Percentiles rank a stretch among this genome's conserved stretches.
phyloP scores from a whole-genome alignment of 2,797 vertebrate species.

The Acipenser ruthenus region DNA sequence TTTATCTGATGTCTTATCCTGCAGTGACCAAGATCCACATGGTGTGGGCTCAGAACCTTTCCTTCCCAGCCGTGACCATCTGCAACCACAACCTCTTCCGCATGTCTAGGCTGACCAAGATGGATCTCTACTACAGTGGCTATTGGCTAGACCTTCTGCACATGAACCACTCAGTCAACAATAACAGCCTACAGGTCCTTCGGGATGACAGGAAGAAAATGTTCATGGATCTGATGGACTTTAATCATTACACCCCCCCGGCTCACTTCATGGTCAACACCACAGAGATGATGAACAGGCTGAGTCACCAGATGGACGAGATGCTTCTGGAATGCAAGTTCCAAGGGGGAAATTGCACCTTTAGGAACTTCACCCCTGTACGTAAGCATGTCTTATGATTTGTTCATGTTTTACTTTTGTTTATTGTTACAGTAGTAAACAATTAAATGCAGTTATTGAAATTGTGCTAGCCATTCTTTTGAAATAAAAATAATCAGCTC shows the following conservation, averaged over 20 bases:
- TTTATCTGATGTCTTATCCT: slow-evolving; percentile 62
- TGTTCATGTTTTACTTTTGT: too few relatives aligned
- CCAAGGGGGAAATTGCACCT: slow-evolving; percentile 67
- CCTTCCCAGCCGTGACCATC: slow-evolving; percentile 74
- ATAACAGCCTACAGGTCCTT: slow-evolving; percentile 59
- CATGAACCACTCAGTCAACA: slow-evolving; percentile 62
- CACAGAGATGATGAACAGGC: slow-evolving; percentile 70
- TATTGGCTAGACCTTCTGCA: slow-evolving; percentile 70
- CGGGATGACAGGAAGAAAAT: slow-evolving; percentile 56
- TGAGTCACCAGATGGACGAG: slow-evolving; percentile 72
- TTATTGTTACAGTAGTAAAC: too few relatives aligned
- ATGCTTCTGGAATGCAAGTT: slow-evolving; percentile 79
- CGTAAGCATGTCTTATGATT: slow-evolving; percentile 34
- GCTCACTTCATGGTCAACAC: slow-evolving; percentile 55
- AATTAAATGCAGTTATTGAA: too few relatives aligned
- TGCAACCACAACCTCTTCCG: slow-evolving; percentile 74
- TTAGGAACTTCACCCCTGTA: slow-evolving; percentile 75
- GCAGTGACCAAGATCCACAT: slow-evolving; percentile 65
- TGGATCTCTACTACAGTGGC: slow-evolving; percentile 68
- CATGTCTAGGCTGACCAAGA: slow-evolving; percentile 57
- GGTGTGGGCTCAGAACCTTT: slow-evolving; percentile 61
- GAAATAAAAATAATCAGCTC: too few relatives aligned
- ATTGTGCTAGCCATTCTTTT: too few relatives aligned
- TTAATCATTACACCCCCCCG: slow-evolving; percentile 58
- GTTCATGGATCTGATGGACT: slow-evolving; percentile 66